Evolutionary conservation across 1,140 invertebrate genomes (phyloP).

Genomic region (Cydia strobilella): DNA sequence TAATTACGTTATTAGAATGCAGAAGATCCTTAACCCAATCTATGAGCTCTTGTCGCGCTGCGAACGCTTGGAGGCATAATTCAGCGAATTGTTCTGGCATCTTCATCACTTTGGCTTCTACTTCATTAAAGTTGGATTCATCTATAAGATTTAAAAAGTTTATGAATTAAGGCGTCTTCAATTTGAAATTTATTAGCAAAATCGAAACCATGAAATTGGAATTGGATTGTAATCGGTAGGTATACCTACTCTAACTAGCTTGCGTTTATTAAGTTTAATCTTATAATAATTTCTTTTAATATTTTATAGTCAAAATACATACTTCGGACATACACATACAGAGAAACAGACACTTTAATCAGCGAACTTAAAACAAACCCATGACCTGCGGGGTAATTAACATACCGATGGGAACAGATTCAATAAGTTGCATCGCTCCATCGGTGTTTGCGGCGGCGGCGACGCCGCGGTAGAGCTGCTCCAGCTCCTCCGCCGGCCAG

Average conservation of each 20-base stretch:
- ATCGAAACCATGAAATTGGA: too few relatives aligned
- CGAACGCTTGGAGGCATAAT: constrained; percentile 67
- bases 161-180: not conserved
- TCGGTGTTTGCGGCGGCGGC: constrained; percentile 49
- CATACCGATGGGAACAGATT: constrained; percentile 54
- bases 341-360: too few relatives aligned
- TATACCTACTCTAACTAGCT: too few relatives aligned
- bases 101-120: constrained; percentile 53
- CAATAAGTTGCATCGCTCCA: constrained; percentile 53
- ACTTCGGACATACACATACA: too few relatives aligned
- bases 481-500: constrained; percentile 63
- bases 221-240: too few relatives aligned
- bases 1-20: constrained; percentile 4
- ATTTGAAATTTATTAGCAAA: too few relatives aligned
- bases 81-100: constrained; percentile 63
- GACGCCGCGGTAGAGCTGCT: constrained; percentile 59
- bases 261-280: too few relatives aligned
- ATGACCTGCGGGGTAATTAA: not conserved
- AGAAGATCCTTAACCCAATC: constrained; percentile 66
- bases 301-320: too few relatives aligned
- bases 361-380: too few relatives aligned
- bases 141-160: constrained; percentile 46
- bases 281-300: too few relatives aligned
- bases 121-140: constrained; percentile 52
- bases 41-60: constrained; percentile 66